phyloP scores from a whole-genome alignment of 2,888 invertebrate genomes.

The Chelonus formosanus region DNA sequence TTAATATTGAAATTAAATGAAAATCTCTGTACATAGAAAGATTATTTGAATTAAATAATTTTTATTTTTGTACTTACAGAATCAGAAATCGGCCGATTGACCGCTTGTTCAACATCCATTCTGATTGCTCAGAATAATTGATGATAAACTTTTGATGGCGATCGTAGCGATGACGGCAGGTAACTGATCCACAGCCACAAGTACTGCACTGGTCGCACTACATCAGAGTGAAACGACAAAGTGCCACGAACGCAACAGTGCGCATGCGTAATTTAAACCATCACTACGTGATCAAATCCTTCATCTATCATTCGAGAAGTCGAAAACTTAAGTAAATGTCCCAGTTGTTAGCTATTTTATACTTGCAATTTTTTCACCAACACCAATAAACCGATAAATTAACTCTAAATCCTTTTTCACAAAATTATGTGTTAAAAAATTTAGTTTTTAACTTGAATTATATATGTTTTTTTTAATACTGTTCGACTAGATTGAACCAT shows the following conservation, averaged over 20 bases:
- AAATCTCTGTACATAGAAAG: constrained; percentile 45
- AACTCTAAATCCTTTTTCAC: too few species aligned
- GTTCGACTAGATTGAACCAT: too few species aligned
- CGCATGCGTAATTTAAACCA: constrained; percentile 68
- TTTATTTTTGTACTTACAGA: constrained; percentile 52
- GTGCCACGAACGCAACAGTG: constrained; percentile 69
- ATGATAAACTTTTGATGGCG: constrained; percentile 21
- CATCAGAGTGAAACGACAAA: constrained; percentile 56
- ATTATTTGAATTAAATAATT: constrained; percentile 21
- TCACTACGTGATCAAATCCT: constrained; percentile 1
- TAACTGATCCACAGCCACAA: constrained; percentile 27
- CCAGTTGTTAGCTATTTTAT: too few species aligned
- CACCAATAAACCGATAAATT: too few species aligned
- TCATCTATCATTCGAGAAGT: constrained; percentile 14
- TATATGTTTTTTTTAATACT: too few species aligned
- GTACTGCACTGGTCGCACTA: constrained; percentile 3
- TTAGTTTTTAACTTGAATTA: too few species aligned
- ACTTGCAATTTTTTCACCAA: too few species aligned
- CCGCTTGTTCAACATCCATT: constrained; percentile 60
- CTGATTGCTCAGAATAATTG: constrained; percentile 35
- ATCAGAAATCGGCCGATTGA: constrained; percentile 51
- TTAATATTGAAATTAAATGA: constrained; percentile 37
- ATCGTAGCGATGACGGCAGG: constrained; percentile 14
- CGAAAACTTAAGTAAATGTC: too few species aligned
- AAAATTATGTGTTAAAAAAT: too few species aligned